These are phyloP conservation scores for Nephila pilipes DNA, from an alignment of 1,140 invertebrate genomes.

Conservation along the genomic window DNA sequence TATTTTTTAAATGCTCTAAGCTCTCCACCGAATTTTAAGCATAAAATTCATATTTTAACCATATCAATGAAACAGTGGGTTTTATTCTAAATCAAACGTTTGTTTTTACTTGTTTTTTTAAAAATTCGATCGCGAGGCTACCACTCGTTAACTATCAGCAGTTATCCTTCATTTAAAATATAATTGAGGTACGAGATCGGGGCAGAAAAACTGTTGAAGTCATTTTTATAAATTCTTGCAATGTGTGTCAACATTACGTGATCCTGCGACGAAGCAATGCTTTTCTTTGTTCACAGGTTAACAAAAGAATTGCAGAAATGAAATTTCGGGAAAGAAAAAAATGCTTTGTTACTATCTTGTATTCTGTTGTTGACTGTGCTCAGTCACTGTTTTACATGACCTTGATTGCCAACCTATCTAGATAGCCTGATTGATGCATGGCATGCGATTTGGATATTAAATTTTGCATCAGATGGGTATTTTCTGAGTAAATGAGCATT, in stretches of 20 bases:
- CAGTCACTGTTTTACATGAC: background rate
- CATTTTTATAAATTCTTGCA: slow-evolving; percentile 11
- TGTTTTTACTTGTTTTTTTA: background rate
- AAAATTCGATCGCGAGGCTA: background rate
- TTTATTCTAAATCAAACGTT: too few species aligned
- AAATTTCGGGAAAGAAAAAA: slow-evolving; percentile 28
- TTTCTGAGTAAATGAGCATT: background rate
- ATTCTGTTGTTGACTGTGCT: background rate
- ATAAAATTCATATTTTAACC: too few species aligned
- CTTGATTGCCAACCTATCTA: slow-evolving; percentile 26
- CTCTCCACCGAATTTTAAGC: too few species aligned
- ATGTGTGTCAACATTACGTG: slow-evolving; percentile 55
- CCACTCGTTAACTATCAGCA: background rate
- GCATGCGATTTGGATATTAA: slow-evolving; percentile 55
- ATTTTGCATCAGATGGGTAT: background rate
- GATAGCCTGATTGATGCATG: slow-evolving; percentile 22
- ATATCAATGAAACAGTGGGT: too few species aligned
- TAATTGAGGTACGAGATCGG: background rate
- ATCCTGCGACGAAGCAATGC: background rate
- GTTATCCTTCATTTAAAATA: background rate
- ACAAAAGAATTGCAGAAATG: slow-evolving; percentile 61
- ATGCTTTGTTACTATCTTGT: background rate
- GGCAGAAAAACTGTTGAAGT: background rate
- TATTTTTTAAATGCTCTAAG: too few species aligned
- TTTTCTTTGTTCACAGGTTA: background rate